Evolutionary conservation across 1,140 invertebrate species (phyloP).

Genomic region (Pogonomyrmex californicus): DNA sequence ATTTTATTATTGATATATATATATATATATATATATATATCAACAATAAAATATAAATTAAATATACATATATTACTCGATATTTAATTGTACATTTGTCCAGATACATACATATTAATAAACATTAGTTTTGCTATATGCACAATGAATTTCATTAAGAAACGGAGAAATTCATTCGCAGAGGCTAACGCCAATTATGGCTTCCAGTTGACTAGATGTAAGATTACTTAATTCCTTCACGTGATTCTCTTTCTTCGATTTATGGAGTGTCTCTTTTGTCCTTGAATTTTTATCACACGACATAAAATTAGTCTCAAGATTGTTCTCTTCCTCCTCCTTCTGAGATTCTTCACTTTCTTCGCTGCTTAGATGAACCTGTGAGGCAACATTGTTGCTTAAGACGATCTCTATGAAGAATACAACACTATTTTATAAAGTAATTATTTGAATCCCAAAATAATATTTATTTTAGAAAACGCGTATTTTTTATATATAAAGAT

Average conservation of each 20-base stretch:
- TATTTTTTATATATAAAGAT: background rate
- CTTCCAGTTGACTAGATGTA: constrained; percentile 79
- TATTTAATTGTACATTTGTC: background rate
- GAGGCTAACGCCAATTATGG: constrained; percentile 77
- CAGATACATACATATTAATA: background rate
- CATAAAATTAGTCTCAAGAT: constrained; percentile 39
- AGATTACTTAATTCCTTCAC: constrained; percentile 70
- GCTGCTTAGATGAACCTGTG: constrained; percentile 79
- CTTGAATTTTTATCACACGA: constrained; percentile 57
- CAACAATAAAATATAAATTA: too few species aligned
- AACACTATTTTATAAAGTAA: constrained; percentile 27
- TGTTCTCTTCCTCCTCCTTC: constrained; percentile 75
- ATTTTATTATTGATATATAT: too few species aligned
- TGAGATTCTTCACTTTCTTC: constrained; percentile 80
- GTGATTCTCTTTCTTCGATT: constrained; percentile 49
- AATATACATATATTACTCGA: background rate
- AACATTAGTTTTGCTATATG: constrained; percentile 15
- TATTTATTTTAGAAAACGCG: constrained; percentile 5
- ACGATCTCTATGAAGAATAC: constrained; percentile 4
- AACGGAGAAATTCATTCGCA: constrained; percentile 51
- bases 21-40: too few species aligned
- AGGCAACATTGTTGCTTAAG: constrained; percentile 62
- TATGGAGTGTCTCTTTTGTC: constrained; percentile 58
- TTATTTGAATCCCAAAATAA: background rate
- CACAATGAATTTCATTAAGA: background rate